Evolutionary conservation across 2,888 invertebrate genomes (phyloP).

Genomic region (Pyrocoelia pectoralis): DNA sequence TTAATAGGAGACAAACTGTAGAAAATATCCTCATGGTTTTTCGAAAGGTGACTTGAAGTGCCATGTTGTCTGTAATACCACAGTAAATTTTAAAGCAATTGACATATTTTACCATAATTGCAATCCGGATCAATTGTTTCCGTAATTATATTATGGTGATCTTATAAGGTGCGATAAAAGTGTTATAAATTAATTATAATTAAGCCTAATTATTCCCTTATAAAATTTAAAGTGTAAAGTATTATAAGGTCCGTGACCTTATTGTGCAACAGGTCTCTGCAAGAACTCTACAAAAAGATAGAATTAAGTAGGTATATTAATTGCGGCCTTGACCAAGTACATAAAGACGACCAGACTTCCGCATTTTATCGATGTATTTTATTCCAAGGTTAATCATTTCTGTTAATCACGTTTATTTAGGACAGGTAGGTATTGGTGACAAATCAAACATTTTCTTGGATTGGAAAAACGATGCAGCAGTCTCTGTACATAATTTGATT

Average conservation of each 20-base stretch:
- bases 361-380: conserved; percentile 13
- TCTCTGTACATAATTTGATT: no score
- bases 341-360: conserved; percentile 22
- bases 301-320: conserved; percentile 3
- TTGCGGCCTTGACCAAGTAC: conserved; percentile 44
- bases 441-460: no score
- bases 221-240: not conserved
- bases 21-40: conserved; percentile 17
- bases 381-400: conserved; percentile 4
- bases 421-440: not conserved
- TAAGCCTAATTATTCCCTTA: not conserved
- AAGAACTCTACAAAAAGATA: not conserved
- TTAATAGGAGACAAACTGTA: conserved; percentile 21
- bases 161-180: no score
- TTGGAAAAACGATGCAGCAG: no score
- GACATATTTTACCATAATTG: no score
- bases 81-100: no score
- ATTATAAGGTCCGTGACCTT: not conserved
- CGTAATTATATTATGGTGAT: no score
- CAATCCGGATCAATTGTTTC: no score
- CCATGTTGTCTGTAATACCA: conserved; percentile 18
- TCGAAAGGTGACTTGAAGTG: conserved; percentile 8
- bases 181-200: no score
- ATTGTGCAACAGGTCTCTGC: conserved; percentile 8
- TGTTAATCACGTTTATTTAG: not conserved